phyloP scores from a whole-genome alignment of 2,888 invertebrate species.

The Limnephilus rhombicus region DNA sequence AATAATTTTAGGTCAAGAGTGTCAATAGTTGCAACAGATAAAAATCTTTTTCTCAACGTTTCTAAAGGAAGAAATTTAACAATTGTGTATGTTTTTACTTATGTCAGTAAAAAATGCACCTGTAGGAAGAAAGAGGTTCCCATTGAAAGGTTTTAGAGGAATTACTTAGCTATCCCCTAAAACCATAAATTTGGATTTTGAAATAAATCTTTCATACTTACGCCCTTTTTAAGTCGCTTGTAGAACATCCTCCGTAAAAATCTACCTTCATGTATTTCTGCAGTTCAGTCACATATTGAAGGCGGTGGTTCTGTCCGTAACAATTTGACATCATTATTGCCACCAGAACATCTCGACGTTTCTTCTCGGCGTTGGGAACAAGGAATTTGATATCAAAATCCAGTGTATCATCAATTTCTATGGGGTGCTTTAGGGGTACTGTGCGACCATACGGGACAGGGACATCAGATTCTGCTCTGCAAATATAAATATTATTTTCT shows the following conservation, averaged over 20 bases:
- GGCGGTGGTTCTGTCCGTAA: conserved; percentile 71
- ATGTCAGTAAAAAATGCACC: not conserved
- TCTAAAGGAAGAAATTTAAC: no score
- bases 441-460: conserved; percentile 78
- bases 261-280: conserved; percentile 77
- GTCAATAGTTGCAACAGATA: no score
- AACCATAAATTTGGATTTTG: not conserved
- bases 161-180: not conserved
- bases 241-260: conserved; percentile 72
- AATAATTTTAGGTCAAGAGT: no score
- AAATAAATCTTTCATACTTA: not conserved
- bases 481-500: not conserved
- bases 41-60: no score
- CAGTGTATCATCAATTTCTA: not conserved
- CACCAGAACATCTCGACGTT: conserved; percentile 71
- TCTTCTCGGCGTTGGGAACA: conserved; percentile 67
- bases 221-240: not conserved
- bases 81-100: not conserved
- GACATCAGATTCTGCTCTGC: conserved; percentile 76
- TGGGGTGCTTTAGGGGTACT: conserved; percentile 65
- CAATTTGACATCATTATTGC: conserved; percentile 77
- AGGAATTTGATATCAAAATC: not conserved
- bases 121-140: not conserved
- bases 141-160: not conserved
- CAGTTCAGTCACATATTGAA: conserved; percentile 75